phyloP scores from a whole-genome alignment of 1,140 invertebrate species.

The Drosophila neocordata region DNA sequence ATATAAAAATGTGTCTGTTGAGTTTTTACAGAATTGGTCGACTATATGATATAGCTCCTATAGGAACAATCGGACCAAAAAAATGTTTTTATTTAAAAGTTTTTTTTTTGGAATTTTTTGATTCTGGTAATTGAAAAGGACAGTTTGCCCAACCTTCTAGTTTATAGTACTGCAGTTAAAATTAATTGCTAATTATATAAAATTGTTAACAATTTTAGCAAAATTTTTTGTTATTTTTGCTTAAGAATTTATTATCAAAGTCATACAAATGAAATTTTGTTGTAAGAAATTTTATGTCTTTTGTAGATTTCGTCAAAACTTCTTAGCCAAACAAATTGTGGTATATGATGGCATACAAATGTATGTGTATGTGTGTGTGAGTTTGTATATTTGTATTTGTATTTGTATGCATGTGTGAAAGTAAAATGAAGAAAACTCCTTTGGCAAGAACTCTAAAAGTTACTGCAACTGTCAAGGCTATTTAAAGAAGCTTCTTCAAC shows the following conservation, averaged over 20 bases:
- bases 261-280: background rate
- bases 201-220: too few relatives aligned
- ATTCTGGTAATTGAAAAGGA: too few relatives aligned
- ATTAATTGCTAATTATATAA: too few relatives aligned
- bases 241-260: background rate
- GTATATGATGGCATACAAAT: background rate
- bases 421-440: slow-evolving; percentile 38
- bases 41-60: too few relatives aligned
- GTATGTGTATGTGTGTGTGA: background rate
- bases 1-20: too few relatives aligned
- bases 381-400: slow-evolving; percentile 3
- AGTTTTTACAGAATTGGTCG: too few relatives aligned
- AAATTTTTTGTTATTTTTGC: too few relatives aligned
- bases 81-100: too few relatives aligned
- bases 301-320: background rate
- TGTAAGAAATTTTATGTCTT: background rate
- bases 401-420: background rate
- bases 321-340: slow-evolving; percentile 4
- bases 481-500: slow-evolving; percentile 11
- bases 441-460: slow-evolving; percentile 37
- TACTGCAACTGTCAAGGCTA: slow-evolving; percentile 11
- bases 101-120: too few relatives aligned
- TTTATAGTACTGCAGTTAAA: too few relatives aligned
- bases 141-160: too few relatives aligned
- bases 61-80: too few relatives aligned